Evolutionary conservation across 2,888 invertebrate species (phyloP).

Genomic region (Lasioglossum marginatum): DNA sequence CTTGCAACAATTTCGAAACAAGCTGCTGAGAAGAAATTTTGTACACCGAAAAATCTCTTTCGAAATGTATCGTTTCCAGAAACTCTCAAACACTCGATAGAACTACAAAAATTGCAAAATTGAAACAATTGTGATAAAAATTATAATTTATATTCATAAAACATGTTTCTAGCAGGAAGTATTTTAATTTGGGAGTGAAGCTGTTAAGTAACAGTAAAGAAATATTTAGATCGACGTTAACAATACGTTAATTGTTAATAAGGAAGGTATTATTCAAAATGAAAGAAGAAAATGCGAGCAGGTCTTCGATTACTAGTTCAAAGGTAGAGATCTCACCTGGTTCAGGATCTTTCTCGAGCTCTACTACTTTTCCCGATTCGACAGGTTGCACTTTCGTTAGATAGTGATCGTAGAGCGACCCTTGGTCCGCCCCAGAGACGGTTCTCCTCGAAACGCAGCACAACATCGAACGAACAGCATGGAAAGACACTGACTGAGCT

Average conservation of each 20-base stretch:
- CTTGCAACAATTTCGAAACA: no score
- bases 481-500: slow-evolving; percentile 63
- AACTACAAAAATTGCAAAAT: background rate
- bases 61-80: background rate
- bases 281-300: background rate
- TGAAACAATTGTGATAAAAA: no score
- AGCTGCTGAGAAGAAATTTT: background rate
- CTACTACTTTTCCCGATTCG: slow-evolving; percentile 33
- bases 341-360: slow-evolving; percentile 33
- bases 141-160: background rate
- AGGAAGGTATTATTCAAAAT: background rate
- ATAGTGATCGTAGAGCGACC: slow-evolving; percentile 54
- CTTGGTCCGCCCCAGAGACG: slow-evolving; percentile 63
- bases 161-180: background rate
- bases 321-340: slow-evolving; percentile 54
- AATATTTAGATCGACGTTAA: background rate
- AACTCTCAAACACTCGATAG: background rate
- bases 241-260: background rate
- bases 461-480: slow-evolving; percentile 75
- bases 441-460: slow-evolving; percentile 80
- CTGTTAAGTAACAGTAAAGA: background rate
- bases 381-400: slow-evolving; percentile 33
- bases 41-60: background rate
- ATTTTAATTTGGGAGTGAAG: background rate
- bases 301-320: background rate